Evolutionary conservation across 1,140 invertebrate genomes (phyloP), one percentile per base, ranked within the genome.

Genomic region (Halesus radiatus): DNA sequence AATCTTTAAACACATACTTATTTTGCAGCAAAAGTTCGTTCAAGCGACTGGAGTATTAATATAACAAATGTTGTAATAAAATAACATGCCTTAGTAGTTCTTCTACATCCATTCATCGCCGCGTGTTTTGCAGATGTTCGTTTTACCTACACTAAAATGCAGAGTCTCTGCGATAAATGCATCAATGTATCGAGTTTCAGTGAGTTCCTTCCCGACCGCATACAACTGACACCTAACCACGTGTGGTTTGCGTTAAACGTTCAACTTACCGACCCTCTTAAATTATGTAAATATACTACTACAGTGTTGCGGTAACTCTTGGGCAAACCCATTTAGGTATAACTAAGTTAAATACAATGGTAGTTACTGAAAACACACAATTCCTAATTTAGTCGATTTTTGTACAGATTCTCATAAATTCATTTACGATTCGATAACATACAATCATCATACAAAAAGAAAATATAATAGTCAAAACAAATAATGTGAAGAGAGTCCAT

Each of bases 111-210:
- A 45, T 45, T 13, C 37, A 8, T 1, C 37, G 10, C 37, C 37
- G 8, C 10, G 10, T 45, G 37, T 7, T 29, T 22, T 29, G 60
- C 60, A 64, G 62, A 66, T 66, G 62, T 37, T 16, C 18, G n/a
- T 66, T 32, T 22, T 29, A 32, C 13, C n/a, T 32, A 66, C 1
- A 66, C 15, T 66, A 45, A 45, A 45, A 45, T 32, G 15, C 13
- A 3, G 16, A 22, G 50, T 52, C n/a, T 70, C 54, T 6, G 15
- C 29, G 18, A n/a, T 20, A 72, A 72, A 23, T n/a, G 45, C 45
- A 72, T 15, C 50, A 72, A 7, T 26, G 22, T 52, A 72, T 72
- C 68, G 18, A 54, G 50, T 72, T 72, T 72, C 68, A 53, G 37
- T 66, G 26, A 68, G 29, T 68, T 68, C 29, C 10, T 37, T 68